A percentile compares a stretch with the other conserved stretches of the same genome.
Conservation (phyloP, 1,140 invertebrate species). For the Zeugodacus cucurbitae region DNA sequence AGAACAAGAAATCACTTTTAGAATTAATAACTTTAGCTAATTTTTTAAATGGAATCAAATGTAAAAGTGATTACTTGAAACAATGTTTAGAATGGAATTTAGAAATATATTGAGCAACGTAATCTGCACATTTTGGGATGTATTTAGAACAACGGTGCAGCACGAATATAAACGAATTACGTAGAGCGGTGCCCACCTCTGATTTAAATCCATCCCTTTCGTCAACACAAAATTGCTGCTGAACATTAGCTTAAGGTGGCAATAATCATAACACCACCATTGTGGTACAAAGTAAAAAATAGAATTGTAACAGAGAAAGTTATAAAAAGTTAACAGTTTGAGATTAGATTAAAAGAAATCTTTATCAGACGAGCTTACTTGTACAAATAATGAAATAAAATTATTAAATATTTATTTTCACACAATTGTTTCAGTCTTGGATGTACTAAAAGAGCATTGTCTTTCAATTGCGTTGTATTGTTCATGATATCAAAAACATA, state of each 20-base stretch:
- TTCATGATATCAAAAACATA: neutral
- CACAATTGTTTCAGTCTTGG: conserved; percentile 27
- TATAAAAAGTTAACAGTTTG: neutral
- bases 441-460: neutral
- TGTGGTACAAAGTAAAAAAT: too few species aligned
- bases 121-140: neutral
- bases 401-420: neutral
- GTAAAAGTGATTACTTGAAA: conserved; percentile 16
- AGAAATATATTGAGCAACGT: neutral
- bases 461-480: conserved; percentile 22
- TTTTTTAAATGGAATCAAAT: neutral
- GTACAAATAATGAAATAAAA: neutral
- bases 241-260: neutral
- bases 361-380: neutral
- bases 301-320: neutral
- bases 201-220: neutral
- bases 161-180: neutral
- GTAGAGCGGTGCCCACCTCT: neutral
- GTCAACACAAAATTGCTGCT: neutral
- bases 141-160: neutral
- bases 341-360: neutral
- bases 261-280: too few species aligned
- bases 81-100: neutral
- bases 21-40: neutral
- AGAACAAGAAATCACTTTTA: conserved; percentile 24